Base-by-base conservation (phyloP, 2,888 invertebrate genomes). In the Fragum fragum region DNA sequence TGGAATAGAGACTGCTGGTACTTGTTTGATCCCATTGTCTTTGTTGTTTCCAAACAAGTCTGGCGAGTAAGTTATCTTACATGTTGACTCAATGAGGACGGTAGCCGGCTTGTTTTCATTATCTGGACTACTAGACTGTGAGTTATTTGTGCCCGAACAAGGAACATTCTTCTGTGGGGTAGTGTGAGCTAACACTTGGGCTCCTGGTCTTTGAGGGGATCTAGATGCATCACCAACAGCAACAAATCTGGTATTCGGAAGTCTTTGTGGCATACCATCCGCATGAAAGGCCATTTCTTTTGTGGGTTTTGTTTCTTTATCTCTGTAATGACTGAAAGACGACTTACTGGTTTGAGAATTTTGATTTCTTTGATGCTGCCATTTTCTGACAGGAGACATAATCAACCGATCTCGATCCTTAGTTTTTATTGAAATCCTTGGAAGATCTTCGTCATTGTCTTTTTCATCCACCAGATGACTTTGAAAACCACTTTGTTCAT, bases 381-480 rank as follows among this genome's bases (percentile, higher is more conserved):
- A 21, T 16, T 42, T 32, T 23, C 23, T 36, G 32, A 9, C 32
- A 6, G 32, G 32, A 6, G 32, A 36, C 32, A 36, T 6, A 6
- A 36, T 36, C 5, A 36, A 36, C 21, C 57, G 16, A 14, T 57
- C 23, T 36, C 11, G 29, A 1, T 32, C 23, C 21, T 66, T 66
- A 14, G 59, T 70, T 14, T 28, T 72, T 42, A 66, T 73, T 29
- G 66, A 21, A 16, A 77, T 77, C 11, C 21, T 7, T 29, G 77
- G 77, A 28, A 77, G 77, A 29, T 55, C 63, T 7, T 77, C 71
- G 1, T 55, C 71, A 9, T 55, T 26, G 16, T n/a, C 59, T n/a
- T 32, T n/a, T 28, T 23, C 23, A 21, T 16, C 28, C 16, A 39
- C 28, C 16, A 39, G 11, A 18, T 32, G 14, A 39, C 36, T 29